phyloP scores from a whole-genome alignment of 2,113 vertebrate species.

The Crocuta crocuta region DNA sequence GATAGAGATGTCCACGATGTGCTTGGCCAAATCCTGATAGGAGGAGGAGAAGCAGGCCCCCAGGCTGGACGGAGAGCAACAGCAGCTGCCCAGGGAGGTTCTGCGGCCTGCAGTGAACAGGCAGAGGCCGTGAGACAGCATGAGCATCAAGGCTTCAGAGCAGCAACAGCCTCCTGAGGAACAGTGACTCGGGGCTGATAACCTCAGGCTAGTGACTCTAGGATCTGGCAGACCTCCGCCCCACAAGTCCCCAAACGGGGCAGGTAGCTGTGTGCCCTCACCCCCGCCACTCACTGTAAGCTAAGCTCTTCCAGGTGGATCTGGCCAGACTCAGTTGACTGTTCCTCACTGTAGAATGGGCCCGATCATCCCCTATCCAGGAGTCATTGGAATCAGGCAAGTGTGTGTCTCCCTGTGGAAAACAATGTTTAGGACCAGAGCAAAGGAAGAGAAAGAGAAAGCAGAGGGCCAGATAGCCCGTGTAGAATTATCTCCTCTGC shows the following conservation, averaged over 20 bases:
- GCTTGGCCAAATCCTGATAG: conserved; percentile 93
- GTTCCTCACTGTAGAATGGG: conserved; percentile 86
- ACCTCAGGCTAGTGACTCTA: not conserved
- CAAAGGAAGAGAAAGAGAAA: not conserved
- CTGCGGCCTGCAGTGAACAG: not conserved
- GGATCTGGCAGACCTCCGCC: not conserved
- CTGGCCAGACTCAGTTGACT: conserved; percentile 79
- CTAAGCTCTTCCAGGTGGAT: conserved; percentile 70
- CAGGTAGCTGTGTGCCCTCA: not conserved
- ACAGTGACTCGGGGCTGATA: not conserved
- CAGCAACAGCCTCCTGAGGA: not conserved
- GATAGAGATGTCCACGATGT: conserved; percentile 88
- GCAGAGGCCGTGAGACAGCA: not conserved
- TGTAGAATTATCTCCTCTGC: not conserved
- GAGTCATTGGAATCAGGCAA: conserved; percentile 52
- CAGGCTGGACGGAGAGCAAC: conserved; percentile 79
- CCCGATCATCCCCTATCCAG: conserved; percentile 82
- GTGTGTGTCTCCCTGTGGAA: conserved; percentile 57
- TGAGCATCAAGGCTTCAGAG: not conserved
- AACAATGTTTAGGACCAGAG: conserved; percentile 4
- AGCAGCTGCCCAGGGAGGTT: conserved; percentile 69
- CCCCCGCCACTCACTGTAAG: conserved; percentile 40
- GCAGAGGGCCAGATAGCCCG: not conserved
- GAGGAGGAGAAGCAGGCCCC: conserved; percentile 85
- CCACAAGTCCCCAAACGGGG: not conserved